Percentiles rank a stretch among this genome's conserved stretches.
Evolutionary conservation across 2,888 invertebrate species (phyloP).

Genomic region (Idaea aversata): DNA sequence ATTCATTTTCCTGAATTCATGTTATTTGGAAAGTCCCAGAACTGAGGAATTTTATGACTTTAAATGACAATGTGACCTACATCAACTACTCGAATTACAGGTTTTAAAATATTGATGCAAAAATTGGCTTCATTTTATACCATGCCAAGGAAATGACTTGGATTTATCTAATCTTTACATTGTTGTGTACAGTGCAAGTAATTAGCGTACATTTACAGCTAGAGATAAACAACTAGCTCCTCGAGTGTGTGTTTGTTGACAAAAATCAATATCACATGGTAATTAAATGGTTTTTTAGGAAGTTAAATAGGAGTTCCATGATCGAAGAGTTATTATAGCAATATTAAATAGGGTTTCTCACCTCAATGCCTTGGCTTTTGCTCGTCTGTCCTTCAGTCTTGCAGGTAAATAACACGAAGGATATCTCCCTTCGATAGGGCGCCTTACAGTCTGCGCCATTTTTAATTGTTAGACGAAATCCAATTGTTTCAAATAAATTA

Average conservation of each 20-base stretch:
- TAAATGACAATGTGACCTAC: conserved; percentile 9
- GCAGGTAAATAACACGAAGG: conserved; percentile 88
- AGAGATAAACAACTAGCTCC: conserved; percentile 1
- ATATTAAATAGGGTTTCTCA: conserved; percentile 36
- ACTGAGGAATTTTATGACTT: conserved; percentile 7
- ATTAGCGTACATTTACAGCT: neutral
- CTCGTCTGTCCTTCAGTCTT: conserved; percentile 87
- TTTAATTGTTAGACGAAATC: conserved; percentile 32
- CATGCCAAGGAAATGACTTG: neutral
- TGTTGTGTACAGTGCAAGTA: neutral
- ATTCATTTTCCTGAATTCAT: no score
- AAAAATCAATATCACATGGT: conserved; percentile 10
- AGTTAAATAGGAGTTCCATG: conserved; percentile 4
- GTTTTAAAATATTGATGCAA: conserved; percentile 2
- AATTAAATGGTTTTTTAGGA: conserved; percentile 4
- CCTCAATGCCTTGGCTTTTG: conserved; percentile 82
- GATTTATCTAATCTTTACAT: neutral
- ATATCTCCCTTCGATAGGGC: conserved; percentile 85
- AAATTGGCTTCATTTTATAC: neutral
- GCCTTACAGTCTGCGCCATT: conserved; percentile 88
- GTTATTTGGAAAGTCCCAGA: neutral
- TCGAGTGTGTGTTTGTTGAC: neutral
- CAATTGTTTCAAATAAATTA: conserved; percentile 41
- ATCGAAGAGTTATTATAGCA: conserved; percentile 12
- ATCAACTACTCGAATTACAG: conserved; percentile 7